Evolutionary conservation across 2,888 invertebrate species (phyloP).

Genomic region (Schrankia costaestrigalis): DNA sequence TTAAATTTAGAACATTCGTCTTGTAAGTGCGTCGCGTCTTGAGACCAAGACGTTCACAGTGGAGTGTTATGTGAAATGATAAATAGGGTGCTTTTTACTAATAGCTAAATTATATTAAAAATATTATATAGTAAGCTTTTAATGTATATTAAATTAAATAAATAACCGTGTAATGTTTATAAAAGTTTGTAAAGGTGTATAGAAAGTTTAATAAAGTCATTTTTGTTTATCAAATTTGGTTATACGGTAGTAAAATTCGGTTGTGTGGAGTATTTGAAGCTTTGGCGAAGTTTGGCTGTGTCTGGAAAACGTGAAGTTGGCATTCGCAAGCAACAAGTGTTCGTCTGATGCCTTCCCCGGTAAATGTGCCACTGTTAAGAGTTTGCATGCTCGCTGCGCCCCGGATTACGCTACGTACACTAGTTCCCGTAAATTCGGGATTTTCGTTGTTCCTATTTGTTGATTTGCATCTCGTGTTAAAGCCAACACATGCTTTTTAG

Average conservation of each 20-base stretch:
- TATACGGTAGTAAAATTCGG: conserved; percentile 42
- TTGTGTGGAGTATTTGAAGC: conserved; percentile 48
- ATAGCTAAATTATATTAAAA: conserved; percentile 37
- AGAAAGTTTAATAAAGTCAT: conserved; percentile 27
- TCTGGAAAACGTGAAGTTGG: conserved; percentile 56
- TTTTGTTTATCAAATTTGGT: conserved; percentile 32
- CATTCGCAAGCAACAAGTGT: conserved; percentile 71
- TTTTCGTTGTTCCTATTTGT: conserved; percentile 47
- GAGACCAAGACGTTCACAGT: conserved; percentile 57
- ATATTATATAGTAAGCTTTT: conserved; percentile 14
- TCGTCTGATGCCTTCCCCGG: conserved; percentile 72
- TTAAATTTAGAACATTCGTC: conserved; percentile 36
- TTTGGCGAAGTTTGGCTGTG: conserved; percentile 51
- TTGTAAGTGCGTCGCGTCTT: conserved; percentile 61
- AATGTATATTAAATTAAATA: conserved; percentile 27
- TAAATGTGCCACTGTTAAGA: conserved; percentile 73
- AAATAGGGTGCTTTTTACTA: conserved; percentile 55
- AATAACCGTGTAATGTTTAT: conserved; percentile 21
- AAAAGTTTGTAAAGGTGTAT: conserved; percentile 24
- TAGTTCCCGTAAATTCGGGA: conserved; percentile 54
- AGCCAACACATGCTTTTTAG: conserved; percentile 11
- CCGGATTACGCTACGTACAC: conserved; percentile 60
- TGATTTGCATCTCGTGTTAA: conserved; percentile 41
- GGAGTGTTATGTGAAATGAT: conserved; percentile 56
- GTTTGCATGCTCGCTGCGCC: conserved; percentile 72